Evolutionary conservation across 2,113 vertebrate species (phyloP).

Genomic region (Jacana jacana): DNA sequence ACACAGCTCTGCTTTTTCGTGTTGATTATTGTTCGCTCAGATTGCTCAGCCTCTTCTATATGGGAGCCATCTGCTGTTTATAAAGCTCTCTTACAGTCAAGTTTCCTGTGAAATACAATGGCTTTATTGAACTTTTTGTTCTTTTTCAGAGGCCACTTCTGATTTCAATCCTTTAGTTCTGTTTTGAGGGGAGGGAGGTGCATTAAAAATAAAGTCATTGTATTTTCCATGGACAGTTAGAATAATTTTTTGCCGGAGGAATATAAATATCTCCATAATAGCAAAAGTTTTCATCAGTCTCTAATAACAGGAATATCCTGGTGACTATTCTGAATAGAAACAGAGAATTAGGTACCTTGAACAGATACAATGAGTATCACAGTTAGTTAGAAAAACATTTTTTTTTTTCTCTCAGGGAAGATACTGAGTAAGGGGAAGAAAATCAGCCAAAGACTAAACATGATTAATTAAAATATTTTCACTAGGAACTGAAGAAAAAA

Average conservation of each 20-base stretch:
- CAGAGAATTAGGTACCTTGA: background rate
- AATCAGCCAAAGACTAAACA: background rate
- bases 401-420: background rate
- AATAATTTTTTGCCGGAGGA: background rate
- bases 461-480: background rate
- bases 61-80: slow-evolving; percentile 77
- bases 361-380: background rate
- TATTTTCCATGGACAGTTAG: background rate
- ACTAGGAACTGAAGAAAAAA: background rate
- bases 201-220: background rate
- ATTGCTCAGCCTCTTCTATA: slow-evolving; percentile 69
- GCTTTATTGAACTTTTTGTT: background rate
- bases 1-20: slow-evolving; percentile 10
- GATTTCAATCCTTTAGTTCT: background rate
- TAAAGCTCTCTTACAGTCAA: slow-evolving; percentile 64
- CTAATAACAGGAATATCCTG: background rate
- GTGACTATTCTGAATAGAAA: background rate
- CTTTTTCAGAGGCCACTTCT: background rate
- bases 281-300: background rate
- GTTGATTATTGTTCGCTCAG: slow-evolving; percentile 65
- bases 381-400: background rate
- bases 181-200: background rate
- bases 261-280: background rate
- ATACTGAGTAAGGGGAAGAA: background rate
- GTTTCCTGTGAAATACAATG: slow-evolving; percentile 64